Base-by-base conservation (phyloP, 53 echinoderm and acorn worm genomes). In the Henricia sp. region DNA sequence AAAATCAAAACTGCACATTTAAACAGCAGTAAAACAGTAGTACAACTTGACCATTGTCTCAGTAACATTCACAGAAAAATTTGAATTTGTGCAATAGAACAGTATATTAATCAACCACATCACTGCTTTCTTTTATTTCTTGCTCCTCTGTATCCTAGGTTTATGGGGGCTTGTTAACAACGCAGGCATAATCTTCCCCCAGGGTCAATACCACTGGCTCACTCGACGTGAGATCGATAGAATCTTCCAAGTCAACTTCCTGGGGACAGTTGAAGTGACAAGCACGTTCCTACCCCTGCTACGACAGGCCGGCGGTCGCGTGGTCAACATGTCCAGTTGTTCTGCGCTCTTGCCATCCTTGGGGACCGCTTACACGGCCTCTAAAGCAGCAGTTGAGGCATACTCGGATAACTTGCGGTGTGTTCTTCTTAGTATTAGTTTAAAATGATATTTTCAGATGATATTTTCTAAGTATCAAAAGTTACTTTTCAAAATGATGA, bases 111-210 rank as follows among this genome's bases (percentile, higher is more conserved):
- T n/a, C n/a, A n/a, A n/a, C n/a, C n/a, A n/a, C n/a, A n/a, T n/a
- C n/a, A n/a, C n/a, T n/a, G n/a, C n/a, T n/a, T n/a, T n/a, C n/a
- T n/a, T n/a, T n/a, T n/a, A n/a, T n/a, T n/a, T n/a, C n/a, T n/a
- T n/a, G n/a, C 44, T 44, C 44, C 14, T 33, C 27, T 28, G 29
- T 25, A 6, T 6, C 32, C 5, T 44, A 80, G 80, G 63, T 80
- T 19, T 80, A 42, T 80, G 80, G 80, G 80, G 80, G 4, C 36
- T 80, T 10, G 80, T 80, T 4, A 80, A 80, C 64, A 80, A 80
- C 30, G 80, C 80, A 2, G 80, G 80, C 27, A 80, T 80, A 25
- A 63, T 26, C 43, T 28, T 12, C 12, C 46, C 60, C 41, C 11
- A 14, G 20, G 80, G 80, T 0, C 11, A 25, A 12, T 41, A 39